These are phyloP conservation scores for Hypercompe scribonia DNA, from an alignment of 2,888 invertebrate species.

Conservation along the genomic window DNA sequence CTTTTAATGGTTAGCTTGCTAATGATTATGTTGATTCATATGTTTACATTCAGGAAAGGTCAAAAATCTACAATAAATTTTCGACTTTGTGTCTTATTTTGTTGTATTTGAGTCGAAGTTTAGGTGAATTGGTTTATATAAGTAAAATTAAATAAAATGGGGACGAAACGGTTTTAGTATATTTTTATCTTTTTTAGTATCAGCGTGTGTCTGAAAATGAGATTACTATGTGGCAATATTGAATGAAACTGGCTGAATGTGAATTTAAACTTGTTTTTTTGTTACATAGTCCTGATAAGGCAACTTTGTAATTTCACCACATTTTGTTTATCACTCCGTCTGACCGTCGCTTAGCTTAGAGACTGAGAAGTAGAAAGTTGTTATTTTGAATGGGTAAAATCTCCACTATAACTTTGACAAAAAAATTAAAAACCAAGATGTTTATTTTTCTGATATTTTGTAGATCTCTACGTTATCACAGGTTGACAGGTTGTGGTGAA, in stretches of 20 bases:
- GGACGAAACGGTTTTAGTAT: not conserved
- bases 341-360: no score
- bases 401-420: no score
- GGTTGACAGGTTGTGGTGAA: no score
- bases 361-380: no score
- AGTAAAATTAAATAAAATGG: not conserved
- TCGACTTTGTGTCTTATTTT: not conserved
- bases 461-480: no score
- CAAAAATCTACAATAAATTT: not conserved
- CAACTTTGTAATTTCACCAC: no score
- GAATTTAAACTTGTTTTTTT: not conserved
- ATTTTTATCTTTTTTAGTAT: not conserved
- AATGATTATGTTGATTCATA: slow-evolving; percentile 4
- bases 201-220: not conserved
- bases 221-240: not conserved
- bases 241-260: not conserved
- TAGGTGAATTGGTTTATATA: not conserved
- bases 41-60: not conserved
- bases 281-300: no score
- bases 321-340: no score
- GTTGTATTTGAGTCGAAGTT: not conserved
- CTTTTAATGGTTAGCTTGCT: slow-evolving; percentile 6
- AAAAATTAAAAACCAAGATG: no score
- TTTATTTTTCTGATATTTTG: no score
- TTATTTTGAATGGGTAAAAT: no score